phyloP scores from a whole-genome alignment of 2,113 vertebrate genomes.

The Neotoma lepida region DNA sequence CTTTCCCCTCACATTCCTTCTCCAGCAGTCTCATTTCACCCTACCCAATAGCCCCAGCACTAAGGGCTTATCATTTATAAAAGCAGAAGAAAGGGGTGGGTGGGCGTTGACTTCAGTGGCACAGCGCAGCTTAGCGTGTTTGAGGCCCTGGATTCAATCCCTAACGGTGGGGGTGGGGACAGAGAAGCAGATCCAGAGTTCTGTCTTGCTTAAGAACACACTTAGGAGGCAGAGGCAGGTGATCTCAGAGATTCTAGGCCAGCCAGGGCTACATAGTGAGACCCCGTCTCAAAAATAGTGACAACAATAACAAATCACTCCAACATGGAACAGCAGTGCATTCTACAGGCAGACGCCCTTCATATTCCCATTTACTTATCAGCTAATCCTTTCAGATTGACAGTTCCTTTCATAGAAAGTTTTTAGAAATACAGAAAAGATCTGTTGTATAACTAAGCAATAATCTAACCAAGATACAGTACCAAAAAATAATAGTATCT shows the following conservation, averaged over 20 bases:
- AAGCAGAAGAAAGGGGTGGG: not conserved
- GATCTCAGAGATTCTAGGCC: not conserved
- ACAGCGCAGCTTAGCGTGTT: not conserved
- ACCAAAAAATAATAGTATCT: not conserved
- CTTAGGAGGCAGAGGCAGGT: not conserved
- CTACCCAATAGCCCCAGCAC: not conserved
- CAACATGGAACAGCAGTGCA: not conserved
- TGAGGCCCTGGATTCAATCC: not conserved
- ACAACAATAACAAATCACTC: not conserved
- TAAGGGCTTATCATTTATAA: constrained; percentile 3
- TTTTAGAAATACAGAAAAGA: constrained; percentile 41
- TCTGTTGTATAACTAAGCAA: not conserved
- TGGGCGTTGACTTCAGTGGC: not conserved
- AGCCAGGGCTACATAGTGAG: not conserved
- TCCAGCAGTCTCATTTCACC: constrained; percentile 1
- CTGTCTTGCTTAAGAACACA: not conserved
- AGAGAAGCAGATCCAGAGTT: not conserved
- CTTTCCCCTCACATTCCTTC: constrained; percentile 38
- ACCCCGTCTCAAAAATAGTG: not conserved
- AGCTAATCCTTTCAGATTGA: constrained; percentile 17
- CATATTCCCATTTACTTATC: not conserved
- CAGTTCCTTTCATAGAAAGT: not conserved
- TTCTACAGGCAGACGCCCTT: not conserved
- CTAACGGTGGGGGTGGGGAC: not conserved
- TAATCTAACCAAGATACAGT: not conserved